Evolutionary conservation across 2,888 invertebrate species (phyloP).

Genomic region (Neoaliturus tenellus): DNA sequence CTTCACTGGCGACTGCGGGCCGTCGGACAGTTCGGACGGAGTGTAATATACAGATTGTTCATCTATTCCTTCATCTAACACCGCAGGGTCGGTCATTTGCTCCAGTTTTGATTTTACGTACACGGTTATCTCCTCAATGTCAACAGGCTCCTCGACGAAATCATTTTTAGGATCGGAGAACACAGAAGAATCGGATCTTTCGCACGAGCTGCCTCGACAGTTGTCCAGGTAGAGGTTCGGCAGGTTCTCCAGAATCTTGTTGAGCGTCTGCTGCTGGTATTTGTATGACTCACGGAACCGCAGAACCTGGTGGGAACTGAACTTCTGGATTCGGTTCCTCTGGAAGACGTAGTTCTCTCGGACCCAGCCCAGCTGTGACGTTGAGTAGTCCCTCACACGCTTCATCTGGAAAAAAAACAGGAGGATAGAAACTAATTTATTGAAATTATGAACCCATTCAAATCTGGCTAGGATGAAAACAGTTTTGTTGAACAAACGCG

Average conservation of each 20-base stretch:
- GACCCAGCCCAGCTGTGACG: constrained; percentile 93
- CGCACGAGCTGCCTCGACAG: constrained; percentile 91
- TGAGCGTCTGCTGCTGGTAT: constrained; percentile 95
- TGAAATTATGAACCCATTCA: too few species aligned
- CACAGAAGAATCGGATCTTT: constrained; percentile 83
- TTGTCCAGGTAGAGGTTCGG: constrained; percentile 95
- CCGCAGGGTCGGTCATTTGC: constrained; percentile 60
- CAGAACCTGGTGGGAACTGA: constrained; percentile 94
- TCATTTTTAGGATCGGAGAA: constrained; percentile 75
- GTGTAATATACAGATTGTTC: constrained; percentile 88
- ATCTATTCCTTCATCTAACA: constrained; percentile 74
- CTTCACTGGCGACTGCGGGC: constrained; percentile 61
- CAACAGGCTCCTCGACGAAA: constrained; percentile 71
- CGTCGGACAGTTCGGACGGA: constrained; percentile 82
- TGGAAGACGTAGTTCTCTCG: constrained; percentile 97
- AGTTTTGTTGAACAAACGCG: too few species aligned
- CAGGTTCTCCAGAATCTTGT: constrained; percentile 95
- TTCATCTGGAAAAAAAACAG: constrained; percentile 80
- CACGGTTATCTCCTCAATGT: constrained; percentile 76
- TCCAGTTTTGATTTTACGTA: constrained; percentile 79
- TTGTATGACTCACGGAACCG: constrained; percentile 95
- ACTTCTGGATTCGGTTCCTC: constrained; percentile 94
- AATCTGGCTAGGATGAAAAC: too few species aligned
- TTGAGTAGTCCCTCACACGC: constrained; percentile 94
- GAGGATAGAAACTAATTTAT: too few species aligned